Conservation (phyloP, 64 coral and sea anemone species). For the Cladopsammia gracilis region DNA sequence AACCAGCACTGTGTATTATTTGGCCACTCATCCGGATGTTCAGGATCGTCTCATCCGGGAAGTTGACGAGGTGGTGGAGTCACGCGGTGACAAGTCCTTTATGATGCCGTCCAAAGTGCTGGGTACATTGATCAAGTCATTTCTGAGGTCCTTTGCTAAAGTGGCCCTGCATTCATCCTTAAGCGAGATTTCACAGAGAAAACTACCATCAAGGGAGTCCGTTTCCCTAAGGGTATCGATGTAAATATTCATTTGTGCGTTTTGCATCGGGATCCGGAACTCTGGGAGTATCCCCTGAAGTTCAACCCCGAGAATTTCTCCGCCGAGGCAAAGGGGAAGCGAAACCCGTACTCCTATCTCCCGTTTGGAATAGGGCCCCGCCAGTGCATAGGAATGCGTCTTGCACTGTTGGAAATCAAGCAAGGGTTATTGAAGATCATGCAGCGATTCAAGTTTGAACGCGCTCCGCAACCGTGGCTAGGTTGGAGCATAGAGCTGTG, state of each 20-base stretch:
- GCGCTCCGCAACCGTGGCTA: conserved; percentile 63
- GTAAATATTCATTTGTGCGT: conserved; percentile 71
- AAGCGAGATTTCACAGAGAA: conserved; percentile 48
- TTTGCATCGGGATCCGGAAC: conserved; percentile 83
- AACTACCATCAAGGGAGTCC: conserved; percentile 54
- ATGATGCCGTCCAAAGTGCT: conserved; percentile 65
- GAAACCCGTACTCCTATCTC: conserved; percentile 78
- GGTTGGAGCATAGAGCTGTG: conserved; percentile 67
- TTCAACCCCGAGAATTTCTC: conserved; percentile 86
- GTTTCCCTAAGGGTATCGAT: conserved; percentile 70
- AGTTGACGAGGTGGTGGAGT: conserved; percentile 59
- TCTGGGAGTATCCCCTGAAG: conserved; percentile 77
- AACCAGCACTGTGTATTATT: conserved; percentile 55
- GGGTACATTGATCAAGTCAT: conserved; percentile 82
- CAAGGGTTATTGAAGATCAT: conserved; percentile 63
- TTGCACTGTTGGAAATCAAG: conserved; percentile 84
- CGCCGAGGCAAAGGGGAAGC: conserved; percentile 68
- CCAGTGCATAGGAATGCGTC: conserved; percentile 84
- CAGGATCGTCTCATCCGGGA: conserved; percentile 83
- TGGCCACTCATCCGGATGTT: conserved; percentile 71
- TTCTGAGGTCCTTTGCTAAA: conserved; percentile 67
- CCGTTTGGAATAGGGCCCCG: conserved; percentile 86
- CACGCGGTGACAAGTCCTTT: conserved; percentile 52
- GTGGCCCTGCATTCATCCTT: conserved; percentile 50
- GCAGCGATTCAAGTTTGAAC: conserved; percentile 76